Evolutionary conservation across 2,797 vertebrate genomes (phyloP), one percentile per base, ranked within the genome.

Genomic region (Pantherophis vulpinus): DNA sequence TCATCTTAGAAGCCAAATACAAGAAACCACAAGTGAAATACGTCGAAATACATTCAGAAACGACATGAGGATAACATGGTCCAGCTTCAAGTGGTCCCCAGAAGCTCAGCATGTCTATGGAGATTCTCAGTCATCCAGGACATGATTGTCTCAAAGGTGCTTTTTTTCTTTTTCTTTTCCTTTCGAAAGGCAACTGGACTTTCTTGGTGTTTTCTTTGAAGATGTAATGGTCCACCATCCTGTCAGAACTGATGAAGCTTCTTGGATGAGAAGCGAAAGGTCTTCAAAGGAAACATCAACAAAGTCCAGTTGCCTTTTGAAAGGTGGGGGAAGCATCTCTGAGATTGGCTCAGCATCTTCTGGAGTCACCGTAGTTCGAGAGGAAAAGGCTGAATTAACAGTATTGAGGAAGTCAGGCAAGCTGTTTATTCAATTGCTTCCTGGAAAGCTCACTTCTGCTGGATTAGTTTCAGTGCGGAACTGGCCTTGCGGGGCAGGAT

Each of bases 161-260:
- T 29, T 29, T 27, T 27, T 25, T 25, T 5, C 2, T 4, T 14
- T 9, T 27, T 1, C 1, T 27, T 1, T 3, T 1, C 27, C 25
- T 63, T 63, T 63, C 27, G 1, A 61, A 61, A 63, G 61, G 27
- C 61, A 63, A 63, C 27, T n/a, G 27, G 61, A 66, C 29, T n/a
- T 66, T n/a, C 61, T n/a, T 66, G 61, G 61, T 13, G 61, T 66
- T n/a, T 66, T 66, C 29, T n/a, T n/a, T n/a, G 11, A 66, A 66
- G 11, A 29, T 0, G 10, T 29, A 12, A 29, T 63, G 60, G 60
- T 63, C 27, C 60, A 29, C 27, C 12, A 66, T n/a, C 61, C 61
- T n/a, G 12, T 66, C 27, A 66, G 61, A 66, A n/a, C 27, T 13
- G 4, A 66, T 13, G 27, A 66, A 66, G 29, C 27, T 66, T 29